phyloP scores from a whole-genome alignment of 2,888 invertebrate genomes.

The Sinohyriopsis cumingii region DNA sequence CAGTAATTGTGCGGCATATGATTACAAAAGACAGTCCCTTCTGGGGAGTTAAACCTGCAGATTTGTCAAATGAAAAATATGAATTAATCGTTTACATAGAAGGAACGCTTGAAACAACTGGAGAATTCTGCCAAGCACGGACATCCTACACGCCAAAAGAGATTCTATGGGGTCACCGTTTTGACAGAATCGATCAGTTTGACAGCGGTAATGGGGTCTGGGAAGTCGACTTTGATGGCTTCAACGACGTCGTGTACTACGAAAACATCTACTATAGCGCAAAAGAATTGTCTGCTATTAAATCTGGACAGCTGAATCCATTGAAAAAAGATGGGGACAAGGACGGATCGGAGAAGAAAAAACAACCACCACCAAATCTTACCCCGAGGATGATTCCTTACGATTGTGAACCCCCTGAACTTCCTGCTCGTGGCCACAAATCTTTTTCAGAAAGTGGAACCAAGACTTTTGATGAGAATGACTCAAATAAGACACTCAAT shows the following conservation, averaged over 20 bases:
- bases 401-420: too few relatives aligned
- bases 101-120: slow-evolving; percentile 90
- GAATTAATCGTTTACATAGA: slow-evolving; percentile 96
- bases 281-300: slow-evolving; percentile 35
- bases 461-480: too few relatives aligned
- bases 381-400: too few relatives aligned
- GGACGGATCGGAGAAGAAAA: too few relatives aligned
- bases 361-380: too few relatives aligned
- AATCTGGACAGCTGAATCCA: too few relatives aligned
- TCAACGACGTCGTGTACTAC: slow-evolving; percentile 58
- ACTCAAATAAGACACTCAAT: too few relatives aligned
- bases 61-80: slow-evolving; percentile 82
- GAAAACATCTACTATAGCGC: slow-evolving; percentile 47
- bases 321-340: too few relatives aligned
- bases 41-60: slow-evolving; percentile 90
- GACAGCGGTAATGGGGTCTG: slow-evolving; percentile 55
- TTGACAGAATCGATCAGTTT: slow-evolving; percentile 60
- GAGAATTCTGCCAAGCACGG: slow-evolving; percentile 73
- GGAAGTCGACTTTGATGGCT: slow-evolving; percentile 59
- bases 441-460: too few relatives aligned
- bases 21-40: slow-evolving; percentile 92
- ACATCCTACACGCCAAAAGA: slow-evolving; percentile 73
- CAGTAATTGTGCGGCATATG: slow-evolving; percentile 94
- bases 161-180: slow-evolving; percentile 67
- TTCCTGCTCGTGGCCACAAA: too few relatives aligned